Conservation (phyloP, 2,888 invertebrate species). For the Pomacea canaliculata region DNA sequence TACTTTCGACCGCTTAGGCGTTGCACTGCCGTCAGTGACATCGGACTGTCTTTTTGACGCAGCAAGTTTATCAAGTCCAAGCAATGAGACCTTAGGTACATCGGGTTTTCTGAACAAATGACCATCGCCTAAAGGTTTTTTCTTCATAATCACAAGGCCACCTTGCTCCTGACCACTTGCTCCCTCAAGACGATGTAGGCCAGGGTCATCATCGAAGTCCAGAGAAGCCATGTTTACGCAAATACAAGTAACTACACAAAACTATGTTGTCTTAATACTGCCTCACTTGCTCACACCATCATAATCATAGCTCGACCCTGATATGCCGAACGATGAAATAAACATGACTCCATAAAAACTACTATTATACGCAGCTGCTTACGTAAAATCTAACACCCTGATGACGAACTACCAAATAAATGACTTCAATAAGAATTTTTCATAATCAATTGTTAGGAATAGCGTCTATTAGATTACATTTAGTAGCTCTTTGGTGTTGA, state of each 20-base stretch:
- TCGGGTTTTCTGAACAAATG: constrained; percentile 56
- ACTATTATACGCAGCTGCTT: too few species aligned
- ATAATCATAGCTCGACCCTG: too few species aligned
- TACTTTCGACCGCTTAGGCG: constrained; percentile 59
- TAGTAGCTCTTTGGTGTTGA: not conserved
- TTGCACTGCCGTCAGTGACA: constrained; percentile 33
- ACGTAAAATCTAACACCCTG: too few species aligned
- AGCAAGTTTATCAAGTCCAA: constrained; percentile 71
- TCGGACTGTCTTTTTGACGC: constrained; percentile 62
- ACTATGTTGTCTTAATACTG: too few species aligned
- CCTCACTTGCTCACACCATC: too few species aligned
- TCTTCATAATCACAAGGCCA: constrained; percentile 69
- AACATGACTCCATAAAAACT: too few species aligned
- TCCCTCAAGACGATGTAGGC: constrained; percentile 67
- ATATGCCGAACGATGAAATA: too few species aligned
- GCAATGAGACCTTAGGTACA: constrained; percentile 55
- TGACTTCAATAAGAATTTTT: too few species aligned
- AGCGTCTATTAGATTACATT: not conserved
- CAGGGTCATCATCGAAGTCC: constrained; percentile 54
- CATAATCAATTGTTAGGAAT: too few species aligned
- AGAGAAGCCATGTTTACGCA: constrained; percentile 33
- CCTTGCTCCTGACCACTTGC: constrained; percentile 60
- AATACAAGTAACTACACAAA: not conserved
- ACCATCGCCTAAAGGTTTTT: constrained; percentile 43
- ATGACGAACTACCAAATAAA: too few species aligned